Evolutionary conservation across 2,113 vertebrate genomes (phyloP).

Genomic region (Gnathochromis pfefferi): DNA sequence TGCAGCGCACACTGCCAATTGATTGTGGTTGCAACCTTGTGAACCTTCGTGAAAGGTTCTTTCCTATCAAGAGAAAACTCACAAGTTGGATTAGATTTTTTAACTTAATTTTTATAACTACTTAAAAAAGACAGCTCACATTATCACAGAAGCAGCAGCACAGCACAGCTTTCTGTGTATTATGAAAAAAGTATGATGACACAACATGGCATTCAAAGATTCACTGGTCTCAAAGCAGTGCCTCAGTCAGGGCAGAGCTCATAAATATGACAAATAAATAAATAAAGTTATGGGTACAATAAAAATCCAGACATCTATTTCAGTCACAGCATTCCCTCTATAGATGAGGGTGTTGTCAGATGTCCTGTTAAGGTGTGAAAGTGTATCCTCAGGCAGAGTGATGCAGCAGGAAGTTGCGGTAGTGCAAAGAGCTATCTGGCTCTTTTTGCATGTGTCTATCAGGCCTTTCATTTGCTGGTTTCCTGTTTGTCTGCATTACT

Average conservation of each 20-base stretch:
- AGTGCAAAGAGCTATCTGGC: background rate
- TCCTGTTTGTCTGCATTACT: conserved; percentile 10
- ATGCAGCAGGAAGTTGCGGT: conserved; percentile 23
- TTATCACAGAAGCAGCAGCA: background rate
- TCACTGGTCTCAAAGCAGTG: background rate
- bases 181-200: background rate
- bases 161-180: background rate
- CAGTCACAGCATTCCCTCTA: background rate
- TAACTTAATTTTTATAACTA: background rate
- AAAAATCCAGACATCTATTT: conserved; percentile 21
- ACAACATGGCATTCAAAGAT: background rate
- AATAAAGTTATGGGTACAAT: background rate
- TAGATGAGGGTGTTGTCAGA: conserved; percentile 35
- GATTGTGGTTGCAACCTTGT: background rate
- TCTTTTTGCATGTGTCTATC: background rate
- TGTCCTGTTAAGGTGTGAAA: conserved; percentile 49
- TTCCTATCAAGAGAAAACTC: background rate
- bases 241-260: background rate
- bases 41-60: background rate
- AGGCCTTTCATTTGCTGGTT: background rate
- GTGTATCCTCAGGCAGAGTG: conserved; percentile 22
- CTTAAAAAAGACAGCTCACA: background rate
- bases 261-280: background rate
- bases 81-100: background rate
- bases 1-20: background rate